Conservation (phyloP, 2,113 vertebrate genomes). For the Austrofundulus limnaeus region DNA sequence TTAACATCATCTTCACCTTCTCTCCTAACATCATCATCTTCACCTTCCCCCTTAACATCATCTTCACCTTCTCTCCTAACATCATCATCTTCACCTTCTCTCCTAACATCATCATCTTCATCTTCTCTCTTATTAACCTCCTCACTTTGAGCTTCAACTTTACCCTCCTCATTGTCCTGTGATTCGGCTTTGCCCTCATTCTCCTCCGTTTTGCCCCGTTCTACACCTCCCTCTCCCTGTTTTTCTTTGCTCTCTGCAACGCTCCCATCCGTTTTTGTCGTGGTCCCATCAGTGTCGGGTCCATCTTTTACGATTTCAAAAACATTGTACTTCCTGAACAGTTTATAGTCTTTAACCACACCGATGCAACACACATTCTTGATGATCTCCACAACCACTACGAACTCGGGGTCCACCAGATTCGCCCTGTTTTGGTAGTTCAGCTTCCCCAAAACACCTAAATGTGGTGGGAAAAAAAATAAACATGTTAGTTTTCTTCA, state of each 20-base stretch:
- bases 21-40: too few relatives aligned
- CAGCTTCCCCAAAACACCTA: conserved; percentile 88
- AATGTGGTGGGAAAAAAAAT: not conserved
- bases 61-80: not conserved
- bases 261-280: not conserved
- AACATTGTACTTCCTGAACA: conserved; percentile 93
- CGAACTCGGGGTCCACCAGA: conserved; percentile 90
- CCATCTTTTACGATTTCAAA: conserved; percentile 88
- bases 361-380: conserved; percentile 92
- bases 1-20: too few relatives aligned
- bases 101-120: too few relatives aligned
- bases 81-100: conserved; percentile 4
- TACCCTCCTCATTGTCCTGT: not conserved
- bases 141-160: not conserved
- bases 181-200: conserved; percentile 9
- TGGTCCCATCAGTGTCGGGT: conserved; percentile 25
- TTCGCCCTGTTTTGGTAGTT: conserved; percentile 95
- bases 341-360: conserved; percentile 89
- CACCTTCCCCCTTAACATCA: not conserved
- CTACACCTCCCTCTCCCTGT: conserved; percentile 4
- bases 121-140: not conserved
- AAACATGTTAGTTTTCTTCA: not conserved
- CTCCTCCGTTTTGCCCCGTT: conserved; percentile 8
- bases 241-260: conserved; percentile 19
- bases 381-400: conserved; percentile 94